Evolutionary conservation across 2,113 vertebrate species (phyloP), one percentile per base, ranked within the genome.

Genomic region (Theropithecus gelada): DNA sequence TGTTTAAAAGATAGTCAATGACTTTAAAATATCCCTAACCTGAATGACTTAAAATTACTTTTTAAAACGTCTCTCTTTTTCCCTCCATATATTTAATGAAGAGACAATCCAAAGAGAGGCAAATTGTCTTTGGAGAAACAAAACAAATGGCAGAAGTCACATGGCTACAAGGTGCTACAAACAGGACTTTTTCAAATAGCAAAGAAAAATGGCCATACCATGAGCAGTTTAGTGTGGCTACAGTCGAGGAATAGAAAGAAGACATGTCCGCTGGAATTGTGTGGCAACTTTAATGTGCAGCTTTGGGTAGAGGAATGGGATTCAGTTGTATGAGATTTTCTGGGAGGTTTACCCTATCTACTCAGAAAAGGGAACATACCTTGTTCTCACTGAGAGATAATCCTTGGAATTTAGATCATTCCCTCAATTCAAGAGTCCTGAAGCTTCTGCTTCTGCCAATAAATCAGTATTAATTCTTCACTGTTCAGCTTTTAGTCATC

Each of bases 281-380:
- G 32, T 73, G 61, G 61, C 25, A 92, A 86, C n/a, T 35, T 81
- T 66, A 83, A 30, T 45, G 1, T 55, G 64, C 30, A 80, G 18
- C 78, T 86, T 81, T 92, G 83, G 72, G 75, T 86, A 64, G 35
- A 86, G 55, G 8, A 95, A 93, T 27, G 59, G 22, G 40, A 40
- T 80, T 88, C 17, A 72, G 52, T 45, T 95, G 52, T 89, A 64
- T 86, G 73, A 94, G 45, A 45, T 94, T 97, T 92, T 92, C 70
- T 88, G 43, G 52, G 35, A 72, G 23, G 72, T 73, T 79, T 55
- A 40, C 40, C 48, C 57, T 91, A 50, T 66, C 35, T 83, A 64
- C 20, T 80, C 10, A n/a, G 14, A 4, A 8, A 25, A 92, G 18
- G 52, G 14, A 80, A 89, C 30, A 25, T 66, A 78, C 52, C 70